Conservation (phyloP, 2,797 vertebrate species). For the Betta splendens region DNA sequence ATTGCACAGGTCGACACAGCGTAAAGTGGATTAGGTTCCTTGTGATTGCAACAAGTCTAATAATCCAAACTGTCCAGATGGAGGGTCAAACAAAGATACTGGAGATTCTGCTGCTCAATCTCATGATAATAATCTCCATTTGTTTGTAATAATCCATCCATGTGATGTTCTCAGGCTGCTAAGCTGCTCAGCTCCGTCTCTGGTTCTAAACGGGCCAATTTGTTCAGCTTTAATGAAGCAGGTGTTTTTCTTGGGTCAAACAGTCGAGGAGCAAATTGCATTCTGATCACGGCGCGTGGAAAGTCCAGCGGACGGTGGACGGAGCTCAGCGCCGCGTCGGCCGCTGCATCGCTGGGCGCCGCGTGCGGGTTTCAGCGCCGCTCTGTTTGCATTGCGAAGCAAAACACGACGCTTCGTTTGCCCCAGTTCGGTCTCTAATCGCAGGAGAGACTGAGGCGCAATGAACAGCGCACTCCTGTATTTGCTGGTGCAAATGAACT, state of each 20-base stretch:
- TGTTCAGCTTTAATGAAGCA: slow-evolving; percentile 79
- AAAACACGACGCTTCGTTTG: slow-evolving; percentile 77
- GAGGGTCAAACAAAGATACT: slow-evolving; percentile 34
- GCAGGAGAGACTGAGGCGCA: slow-evolving; percentile 33
- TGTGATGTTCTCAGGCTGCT: slow-evolving; percentile 49
- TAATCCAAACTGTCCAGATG: slow-evolving; percentile 31
- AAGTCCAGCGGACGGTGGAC: slow-evolving; percentile 62
- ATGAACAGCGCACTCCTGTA: neutral
- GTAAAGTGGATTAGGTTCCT: slow-evolving; percentile 33
- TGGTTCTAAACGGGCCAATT: slow-evolving; percentile 68
- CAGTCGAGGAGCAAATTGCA: slow-evolving; percentile 75
- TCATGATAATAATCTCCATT: slow-evolving; percentile 39
- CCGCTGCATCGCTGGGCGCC: slow-evolving; percentile 34
- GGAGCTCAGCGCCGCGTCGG: slow-evolving; percentile 28
- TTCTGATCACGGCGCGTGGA: slow-evolving; percentile 75
- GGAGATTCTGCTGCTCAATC: slow-evolving; percentile 6
- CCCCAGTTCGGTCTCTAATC: slow-evolving; percentile 56
- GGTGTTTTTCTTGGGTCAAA: slow-evolving; percentile 75
- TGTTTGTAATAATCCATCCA: slow-evolving; percentile 60
- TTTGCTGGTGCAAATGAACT: slow-evolving; percentile 8
- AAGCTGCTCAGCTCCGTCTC: slow-evolving; percentile 39
- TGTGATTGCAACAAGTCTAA: slow-evolving; percentile 24
- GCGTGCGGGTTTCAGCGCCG: slow-evolving; percentile 56
- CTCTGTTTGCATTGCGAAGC: slow-evolving; percentile 76
- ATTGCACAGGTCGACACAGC: too few relatives aligned